These are phyloP conservation scores for Irena cyanogastra DNA, from an alignment of 2,113 vertebrate genomes.

Conservation along the genomic window DNA sequence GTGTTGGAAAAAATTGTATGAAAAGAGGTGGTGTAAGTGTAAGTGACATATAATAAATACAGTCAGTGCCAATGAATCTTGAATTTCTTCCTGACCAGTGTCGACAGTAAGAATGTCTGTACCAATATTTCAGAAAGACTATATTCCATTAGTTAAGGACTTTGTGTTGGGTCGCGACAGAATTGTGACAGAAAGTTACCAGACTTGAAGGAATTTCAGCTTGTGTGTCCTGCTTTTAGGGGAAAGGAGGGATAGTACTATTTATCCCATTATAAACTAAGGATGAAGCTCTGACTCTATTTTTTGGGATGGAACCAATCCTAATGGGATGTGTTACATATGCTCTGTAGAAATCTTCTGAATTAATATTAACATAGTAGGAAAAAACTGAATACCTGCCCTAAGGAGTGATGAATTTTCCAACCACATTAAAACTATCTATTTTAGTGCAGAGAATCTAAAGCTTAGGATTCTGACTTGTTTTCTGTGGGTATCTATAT, in stretches of 20 bases:
- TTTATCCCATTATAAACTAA: not conserved
- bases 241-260: not conserved
- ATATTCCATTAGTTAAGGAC: not conserved
- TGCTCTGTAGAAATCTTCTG: not conserved
- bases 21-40: not conserved
- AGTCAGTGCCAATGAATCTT: conserved; percentile 10
- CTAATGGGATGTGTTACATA: not conserved
- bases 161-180: not conserved
- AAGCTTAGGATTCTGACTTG: not conserved
- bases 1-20: not conserved
- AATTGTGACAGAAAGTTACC: not conserved
- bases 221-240: not conserved
- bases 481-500: not conserved
- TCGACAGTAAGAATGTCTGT: not conserved
- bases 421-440: not conserved
- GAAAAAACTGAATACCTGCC: not conserved
- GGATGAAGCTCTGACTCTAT: not conserved
- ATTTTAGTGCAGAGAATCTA: not conserved
- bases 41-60: conserved; percentile 54
- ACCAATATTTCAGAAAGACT: conserved; percentile 24
- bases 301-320: not conserved
- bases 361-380: not conserved
- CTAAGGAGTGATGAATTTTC: not conserved
- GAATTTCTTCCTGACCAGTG: not conserved
- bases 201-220: not conserved